A percentile compares a stretch with the other conserved stretches of the same genome.
Evolutionary conservation across 2,797 vertebrate genomes (phyloP).

Genomic region (Cuculus canorus): DNA sequence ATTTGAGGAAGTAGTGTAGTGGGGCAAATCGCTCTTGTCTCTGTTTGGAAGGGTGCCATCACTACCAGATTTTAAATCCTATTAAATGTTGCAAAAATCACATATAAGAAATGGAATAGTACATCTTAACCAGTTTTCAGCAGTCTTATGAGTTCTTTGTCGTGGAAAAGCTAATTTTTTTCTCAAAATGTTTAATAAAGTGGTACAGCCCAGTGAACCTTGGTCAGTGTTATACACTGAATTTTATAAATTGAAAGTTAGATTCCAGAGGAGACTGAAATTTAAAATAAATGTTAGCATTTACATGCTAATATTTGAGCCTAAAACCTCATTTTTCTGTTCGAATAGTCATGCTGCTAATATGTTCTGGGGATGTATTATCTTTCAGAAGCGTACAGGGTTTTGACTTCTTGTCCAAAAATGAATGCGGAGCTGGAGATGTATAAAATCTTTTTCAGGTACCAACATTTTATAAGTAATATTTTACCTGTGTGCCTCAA

Average conservation of each 20-base stretch:
- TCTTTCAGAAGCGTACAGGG: neutral
- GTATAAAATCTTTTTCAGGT: neutral
- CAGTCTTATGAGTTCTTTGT: neutral
- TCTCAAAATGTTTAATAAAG: neutral
- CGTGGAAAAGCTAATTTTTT: neutral
- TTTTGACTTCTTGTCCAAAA: neutral
- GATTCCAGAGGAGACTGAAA: neutral
- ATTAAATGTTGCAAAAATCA: neutral
- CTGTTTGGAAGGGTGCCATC: neutral
- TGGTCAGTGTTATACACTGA: neutral
- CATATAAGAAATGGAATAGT: neutral
- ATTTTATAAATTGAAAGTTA: neutral
- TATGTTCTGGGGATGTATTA: neutral
- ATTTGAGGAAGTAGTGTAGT: neutral
- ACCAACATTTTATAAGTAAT: neutral
- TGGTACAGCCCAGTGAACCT: neutral
- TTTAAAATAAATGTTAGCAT: conserved; percentile 17
- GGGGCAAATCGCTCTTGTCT: neutral
- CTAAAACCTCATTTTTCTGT: neutral
- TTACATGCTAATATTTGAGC: neutral
- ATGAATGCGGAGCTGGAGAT: neutral
- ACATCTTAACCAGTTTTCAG: neutral
- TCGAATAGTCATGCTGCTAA: neutral
- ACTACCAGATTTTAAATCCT: neutral
- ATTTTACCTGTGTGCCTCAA: neutral